Evolutionary conservation across 2,797 vertebrate species (phyloP), one percentile per base, ranked within the genome.

Genomic region (Acestrorhynchus altus): DNA sequence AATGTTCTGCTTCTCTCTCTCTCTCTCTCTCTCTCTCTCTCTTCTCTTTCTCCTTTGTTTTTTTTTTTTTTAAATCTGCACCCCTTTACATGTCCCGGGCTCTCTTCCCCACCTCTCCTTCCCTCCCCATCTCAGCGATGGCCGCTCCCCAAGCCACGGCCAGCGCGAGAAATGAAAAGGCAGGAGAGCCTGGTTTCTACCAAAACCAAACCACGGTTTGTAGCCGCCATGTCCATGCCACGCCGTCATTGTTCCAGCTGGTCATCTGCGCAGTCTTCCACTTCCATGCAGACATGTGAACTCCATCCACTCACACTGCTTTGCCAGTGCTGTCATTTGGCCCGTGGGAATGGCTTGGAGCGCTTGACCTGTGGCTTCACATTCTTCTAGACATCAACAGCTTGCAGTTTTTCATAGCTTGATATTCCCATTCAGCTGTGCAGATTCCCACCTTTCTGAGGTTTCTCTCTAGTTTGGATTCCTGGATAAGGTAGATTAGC

Each of bases 161-260:
- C 96, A 96, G 96, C 94, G 94, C 96, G 95, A 97, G 95, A 97
- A 97, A 97, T 96, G 97, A 99, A 94, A 98, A 98, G 96, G 95
- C 96, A 94, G 96, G 96, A 94, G 98, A 99, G 92, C 94, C 96
- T 94, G 96, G 96, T 95, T 95, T 96, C 96, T 97, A 96, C 95
- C 98, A 96, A 95, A 98, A 97, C 97, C 96, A 96, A 96, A 98
- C 96, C 96, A 99, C 97, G 98, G 98, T 99, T 99, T 98, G 98
- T 99, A 98, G 94, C 94, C 95, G 76, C 66, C 66, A 42, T 64
- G 70, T 83, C 77, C 66, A 90, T 94, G 91, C 93, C 92, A 94
- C 92, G 92, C 93, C 94, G 92, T 94, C 94, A 94, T 92, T 84
- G 95, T 94, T 96, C 94, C 93, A 95, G 95, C 66, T 96, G 94